Base-by-base conservation (phyloP, 2,797 vertebrate genomes). In the Erpetoichthys calabaricus region DNA sequence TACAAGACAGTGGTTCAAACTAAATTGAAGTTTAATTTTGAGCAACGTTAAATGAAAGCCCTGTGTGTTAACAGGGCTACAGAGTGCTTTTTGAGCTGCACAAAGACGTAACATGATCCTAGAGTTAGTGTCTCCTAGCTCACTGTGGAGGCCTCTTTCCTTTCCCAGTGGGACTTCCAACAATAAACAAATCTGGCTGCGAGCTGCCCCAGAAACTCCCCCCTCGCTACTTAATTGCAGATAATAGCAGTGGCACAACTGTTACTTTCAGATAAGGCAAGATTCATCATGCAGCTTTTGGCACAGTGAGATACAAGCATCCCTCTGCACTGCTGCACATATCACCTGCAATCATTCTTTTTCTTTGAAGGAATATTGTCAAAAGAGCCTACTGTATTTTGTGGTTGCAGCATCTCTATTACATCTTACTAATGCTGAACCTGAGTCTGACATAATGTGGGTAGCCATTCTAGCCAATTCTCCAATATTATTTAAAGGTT, bases 201-300 rank as follows among this genome's bases (percentile, higher is more conserved):
- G 57, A 65, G 64, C 63, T 57, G 61, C 64, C 58, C 61, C 61
- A 50, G 60, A 59, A 56, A 65, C 53, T 65, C 63, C 60, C 61
- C 61, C 59, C 57, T 63, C 56, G 54, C 63, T 60, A 61, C 63
- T 66, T 68, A 70, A 68, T 68, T 65, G 63, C 64, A 63, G 65
- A 65, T 70, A 67, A 70, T 70, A 67, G 64, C 62, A 55, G 62
- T 59, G 62, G 62, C 62, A 66, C 59, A 61, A 70, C 64, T 68
- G 66, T 54, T 60, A 63, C 62, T 63, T 70, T 68, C 61, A 68
- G 66, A 70, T 68, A 70, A 66, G 68, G 64, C 55, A 64, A 64
- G 66, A 70, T 68, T 70, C 63, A 65, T 67, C 66, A 66, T 58
- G 62, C 65, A 51, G 41, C 55, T 57, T 59, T 66, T 67, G 68